These are phyloP conservation scores for Drosophila lini DNA, from an alignment of 1,140 invertebrate genomes.

Conservation along the genomic window DNA sequence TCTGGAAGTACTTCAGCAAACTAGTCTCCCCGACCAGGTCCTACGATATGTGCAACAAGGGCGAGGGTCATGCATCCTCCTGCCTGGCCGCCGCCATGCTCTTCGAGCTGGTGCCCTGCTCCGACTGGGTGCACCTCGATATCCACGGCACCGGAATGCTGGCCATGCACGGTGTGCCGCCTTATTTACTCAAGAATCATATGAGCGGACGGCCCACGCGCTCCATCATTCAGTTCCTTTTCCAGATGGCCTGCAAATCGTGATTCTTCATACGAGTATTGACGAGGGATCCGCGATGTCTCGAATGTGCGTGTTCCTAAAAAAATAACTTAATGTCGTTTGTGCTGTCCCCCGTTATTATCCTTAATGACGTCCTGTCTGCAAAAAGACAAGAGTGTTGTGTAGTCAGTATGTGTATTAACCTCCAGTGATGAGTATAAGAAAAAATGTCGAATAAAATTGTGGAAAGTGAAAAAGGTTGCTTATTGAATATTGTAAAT, in stretches of 20 bases:
- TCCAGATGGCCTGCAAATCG: slow-evolving; percentile 85
- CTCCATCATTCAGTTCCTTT: slow-evolving; percentile 87
- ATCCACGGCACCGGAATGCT: slow-evolving; percentile 88
- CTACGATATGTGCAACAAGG: slow-evolving; percentile 88
- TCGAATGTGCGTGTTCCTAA: not conserved
- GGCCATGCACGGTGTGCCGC: slow-evolving; percentile 85
- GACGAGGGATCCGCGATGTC: slow-evolving; percentile 10
- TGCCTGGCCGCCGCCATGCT: slow-evolving; percentile 89
- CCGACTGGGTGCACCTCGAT: slow-evolving; percentile 89
- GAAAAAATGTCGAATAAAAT: slow-evolving; percentile 1
- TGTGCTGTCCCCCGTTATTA: slow-evolving; percentile 21
- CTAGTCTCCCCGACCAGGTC: slow-evolving; percentile 85
- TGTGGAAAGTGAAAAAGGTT: not conserved
- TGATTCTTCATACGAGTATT: not conserved
- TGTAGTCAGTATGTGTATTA: not conserved
- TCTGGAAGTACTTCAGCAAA: slow-evolving; percentile 91
- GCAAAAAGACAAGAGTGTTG: not conserved
- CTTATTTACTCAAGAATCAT: slow-evolving; percentile 86
- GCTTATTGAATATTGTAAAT: no score
- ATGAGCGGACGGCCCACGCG: slow-evolving; percentile 87
- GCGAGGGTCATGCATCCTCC: slow-evolving; percentile 85
- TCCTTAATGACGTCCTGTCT: slow-evolving; percentile 14
- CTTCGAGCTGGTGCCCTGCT: slow-evolving; percentile 85
- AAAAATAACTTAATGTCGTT: not conserved
- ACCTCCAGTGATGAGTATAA: not conserved